Percentiles rank a stretch among this genome's conserved stretches.
Evolutionary conservation across 2,888 invertebrate species (phyloP).

Genomic region (Patella caerulea): DNA sequence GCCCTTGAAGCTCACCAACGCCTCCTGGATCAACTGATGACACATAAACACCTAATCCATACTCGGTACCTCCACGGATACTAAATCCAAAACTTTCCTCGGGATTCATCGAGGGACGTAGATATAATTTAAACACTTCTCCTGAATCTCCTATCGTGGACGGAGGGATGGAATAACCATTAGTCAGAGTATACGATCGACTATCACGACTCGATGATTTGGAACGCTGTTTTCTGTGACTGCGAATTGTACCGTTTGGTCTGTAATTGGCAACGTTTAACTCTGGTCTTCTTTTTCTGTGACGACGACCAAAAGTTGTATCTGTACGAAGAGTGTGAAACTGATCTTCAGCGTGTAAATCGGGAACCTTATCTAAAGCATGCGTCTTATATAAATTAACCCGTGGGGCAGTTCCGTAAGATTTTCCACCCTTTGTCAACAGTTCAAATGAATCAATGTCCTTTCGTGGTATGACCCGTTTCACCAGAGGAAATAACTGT

Average conservation of each 20-base stretch:
- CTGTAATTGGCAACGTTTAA: background rate
- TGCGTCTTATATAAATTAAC: constrained; percentile 40
- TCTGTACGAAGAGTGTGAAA: constrained; percentile 5
- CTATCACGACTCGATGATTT: background rate
- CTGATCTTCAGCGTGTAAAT: constrained; percentile 32
- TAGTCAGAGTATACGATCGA: background rate
- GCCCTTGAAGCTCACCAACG: constrained; percentile 89
- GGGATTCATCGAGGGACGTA: constrained; percentile 33
- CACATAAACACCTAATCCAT: constrained; percentile 94
- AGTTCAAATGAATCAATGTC: constrained; percentile 59
- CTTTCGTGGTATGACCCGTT: constrained; percentile 55
- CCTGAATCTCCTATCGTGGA: constrained; percentile 22
- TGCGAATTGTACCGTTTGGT: background rate
- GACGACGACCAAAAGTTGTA: constrained; percentile 18
- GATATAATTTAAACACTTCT: constrained; percentile 27
- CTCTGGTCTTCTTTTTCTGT: constrained; percentile 13
- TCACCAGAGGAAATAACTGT: constrained; percentile 52
- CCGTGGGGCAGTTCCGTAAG: constrained; percentile 47
- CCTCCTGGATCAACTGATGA: constrained; percentile 95
- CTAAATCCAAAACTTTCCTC: constrained; percentile 84
- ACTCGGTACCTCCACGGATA: constrained; percentile 94
- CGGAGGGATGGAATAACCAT: constrained; percentile 24
- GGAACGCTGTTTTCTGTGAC: constrained; percentile 9
- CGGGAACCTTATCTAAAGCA: constrained; percentile 25
- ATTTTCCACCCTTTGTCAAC: constrained; percentile 36